These are phyloP conservation scores for Dendrolimus punctatus DNA, from an alignment of 1,140 invertebrate genomes.

Conservation along the genomic window DNA sequence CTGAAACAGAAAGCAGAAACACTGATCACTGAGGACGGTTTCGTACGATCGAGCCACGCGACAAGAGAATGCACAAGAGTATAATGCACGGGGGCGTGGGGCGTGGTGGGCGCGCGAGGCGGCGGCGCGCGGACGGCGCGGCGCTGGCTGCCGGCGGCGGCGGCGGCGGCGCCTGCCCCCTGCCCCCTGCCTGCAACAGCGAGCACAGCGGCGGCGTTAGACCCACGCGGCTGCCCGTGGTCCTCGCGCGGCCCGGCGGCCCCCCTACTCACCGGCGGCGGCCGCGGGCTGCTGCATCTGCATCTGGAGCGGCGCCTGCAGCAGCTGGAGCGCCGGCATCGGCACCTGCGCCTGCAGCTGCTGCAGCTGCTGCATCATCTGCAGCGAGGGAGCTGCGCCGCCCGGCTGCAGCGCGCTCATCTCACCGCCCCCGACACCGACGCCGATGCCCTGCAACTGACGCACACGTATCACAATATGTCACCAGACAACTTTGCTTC, in stretches of 20 bases:
- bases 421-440: too few species aligned
- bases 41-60: conserved; percentile 1
- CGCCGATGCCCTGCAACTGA: too few species aligned
- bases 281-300: conserved; percentile 1
- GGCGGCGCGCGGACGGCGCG: conserved; percentile 9
- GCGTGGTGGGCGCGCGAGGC: conserved; percentile 8
- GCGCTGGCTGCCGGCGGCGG: conserved; percentile 21
- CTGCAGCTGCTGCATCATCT: too few species aligned
- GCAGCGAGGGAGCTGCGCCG: too few species aligned
- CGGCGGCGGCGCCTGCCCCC: conserved; percentile 15
- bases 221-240: conserved; percentile 8
- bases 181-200: conserved; percentile 32
- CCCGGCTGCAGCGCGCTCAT: too few species aligned
- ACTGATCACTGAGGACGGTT: conserved; percentile 44
- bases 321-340: conserved; percentile 5
- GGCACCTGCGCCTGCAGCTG: too few species aligned
- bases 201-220: conserved; percentile 31
- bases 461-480: too few species aligned
- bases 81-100: conserved; percentile 6
- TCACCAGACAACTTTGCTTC: too few species aligned
- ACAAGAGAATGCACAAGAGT: conserved; percentile 5
- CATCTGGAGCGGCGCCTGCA: conserved; percentile 3
- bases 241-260: conserved; percentile 3
- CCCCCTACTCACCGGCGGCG: not conserved
- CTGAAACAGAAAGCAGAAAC: conserved; percentile 66